A percentile compares a stretch with the other conserved stretches of the same genome.
phyloP scores from a whole-genome alignment of 2,113 vertebrate species.

The Candoia aspera region DNA sequence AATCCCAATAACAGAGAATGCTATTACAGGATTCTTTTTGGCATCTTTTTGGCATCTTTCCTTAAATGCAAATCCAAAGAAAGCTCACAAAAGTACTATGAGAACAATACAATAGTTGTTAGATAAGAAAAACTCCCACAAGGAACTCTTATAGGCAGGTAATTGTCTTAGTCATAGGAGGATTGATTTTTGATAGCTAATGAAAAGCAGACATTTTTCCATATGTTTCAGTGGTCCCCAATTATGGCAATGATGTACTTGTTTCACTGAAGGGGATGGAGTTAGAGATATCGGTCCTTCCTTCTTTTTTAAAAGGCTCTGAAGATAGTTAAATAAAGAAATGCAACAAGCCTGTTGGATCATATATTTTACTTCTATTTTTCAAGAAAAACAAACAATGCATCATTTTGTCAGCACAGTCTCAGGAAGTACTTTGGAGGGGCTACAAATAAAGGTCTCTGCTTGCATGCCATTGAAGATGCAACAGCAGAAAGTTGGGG shows the following conservation, averaged over 20 bases:
- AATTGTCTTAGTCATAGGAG: background rate
- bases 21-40: slow-evolving; percentile 17
- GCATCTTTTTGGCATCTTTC: slow-evolving; percentile 45
- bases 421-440: background rate
- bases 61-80: slow-evolving; percentile 35
- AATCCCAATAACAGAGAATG: slow-evolving; percentile 19
- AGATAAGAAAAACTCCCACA: background rate
- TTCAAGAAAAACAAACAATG: background rate
- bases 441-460: background rate
- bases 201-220: background rate
- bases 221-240: background rate
- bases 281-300: background rate
- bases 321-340: no score
- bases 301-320: background rate
- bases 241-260: background rate
- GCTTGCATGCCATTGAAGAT: background rate
- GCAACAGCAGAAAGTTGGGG: background rate
- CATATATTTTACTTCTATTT: background rate
- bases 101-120: slow-evolving; percentile 14
- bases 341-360: background rate
- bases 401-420: background rate
- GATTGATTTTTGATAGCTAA: background rate
- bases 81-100: slow-evolving; percentile 32
- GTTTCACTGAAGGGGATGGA: background rate
- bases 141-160: background rate